Percentiles rank a stretch among this genome's conserved stretches.
These are phyloP conservation scores for Athrips mouffetella DNA, from an alignment of 2,888 invertebrate genomes.

Conservation along the genomic window DNA sequence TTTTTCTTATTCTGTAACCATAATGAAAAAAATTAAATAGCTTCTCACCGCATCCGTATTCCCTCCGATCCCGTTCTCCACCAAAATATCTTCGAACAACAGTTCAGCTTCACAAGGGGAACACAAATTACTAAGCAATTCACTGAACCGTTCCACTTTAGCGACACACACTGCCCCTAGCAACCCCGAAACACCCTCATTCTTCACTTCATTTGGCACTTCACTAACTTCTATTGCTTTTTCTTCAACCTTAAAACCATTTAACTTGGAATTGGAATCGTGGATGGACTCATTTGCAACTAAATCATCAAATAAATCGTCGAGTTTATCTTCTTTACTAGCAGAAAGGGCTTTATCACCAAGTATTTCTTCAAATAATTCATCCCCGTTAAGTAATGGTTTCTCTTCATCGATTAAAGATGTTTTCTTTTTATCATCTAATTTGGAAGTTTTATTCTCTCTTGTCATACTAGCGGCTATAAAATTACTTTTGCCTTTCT, in stretches of 20 bases:
- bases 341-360: slow-evolving; percentile 47
- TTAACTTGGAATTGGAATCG: slow-evolving; percentile 9
- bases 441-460: slow-evolving; percentile 50
- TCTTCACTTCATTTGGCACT: slow-evolving; percentile 64
- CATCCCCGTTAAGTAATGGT: slow-evolving; percentile 49
- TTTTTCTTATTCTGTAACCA: too few species aligned
- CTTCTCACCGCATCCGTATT: slow-evolving; percentile 50
- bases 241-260: slow-evolving; percentile 43
- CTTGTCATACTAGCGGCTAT: slow-evolving; percentile 63
- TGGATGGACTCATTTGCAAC: slow-evolving; percentile 32
- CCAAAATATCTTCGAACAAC: slow-evolving; percentile 68
- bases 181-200: slow-evolving; percentile 52
- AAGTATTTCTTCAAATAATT: slow-evolving; percentile 60
- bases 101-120: slow-evolving; percentile 70
- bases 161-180: slow-evolving; percentile 71
- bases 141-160: slow-evolving; percentile 74
- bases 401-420: slow-evolving; percentile 33
- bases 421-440: slow-evolving; percentile 43
- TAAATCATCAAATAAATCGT: slow-evolving; percentile 63
- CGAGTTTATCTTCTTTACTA: slow-evolving; percentile 57
- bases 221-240: slow-evolving; percentile 47
- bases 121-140: slow-evolving; percentile 72
- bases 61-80: slow-evolving; percentile 62
- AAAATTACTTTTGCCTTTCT: slow-evolving; percentile 70
- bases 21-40: too few species aligned